These are phyloP conservation scores for Tryphoninae sp. DNA, from an alignment of 2,888 invertebrate genomes.

Conservation along the genomic window DNA sequence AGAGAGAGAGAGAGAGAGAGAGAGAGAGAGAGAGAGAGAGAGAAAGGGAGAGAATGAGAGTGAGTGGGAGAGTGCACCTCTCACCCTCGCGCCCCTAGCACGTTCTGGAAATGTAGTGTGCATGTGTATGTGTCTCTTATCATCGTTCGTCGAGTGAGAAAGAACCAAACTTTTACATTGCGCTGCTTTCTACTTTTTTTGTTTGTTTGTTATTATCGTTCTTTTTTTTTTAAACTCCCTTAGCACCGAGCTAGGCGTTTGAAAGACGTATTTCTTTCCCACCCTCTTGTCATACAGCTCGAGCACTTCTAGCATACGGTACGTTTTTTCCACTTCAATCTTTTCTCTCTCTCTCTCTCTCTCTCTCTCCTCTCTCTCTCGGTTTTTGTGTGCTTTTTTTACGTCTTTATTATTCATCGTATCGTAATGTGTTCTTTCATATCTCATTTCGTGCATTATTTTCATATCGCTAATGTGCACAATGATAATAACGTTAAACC, in stretches of 20 bases:
- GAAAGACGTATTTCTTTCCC: slow-evolving; percentile 21
- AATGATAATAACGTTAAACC: neutral
- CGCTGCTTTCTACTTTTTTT: slow-evolving; percentile 16
- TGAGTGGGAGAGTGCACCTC: neutral
- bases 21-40: neutral
- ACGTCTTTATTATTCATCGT: neutral
- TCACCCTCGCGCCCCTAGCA: slow-evolving; percentile 26
- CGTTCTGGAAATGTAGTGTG: slow-evolving; percentile 16
- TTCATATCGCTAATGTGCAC: neutral
- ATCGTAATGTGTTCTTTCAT: too few relatives aligned
- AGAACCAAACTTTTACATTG: slow-evolving; percentile 58
- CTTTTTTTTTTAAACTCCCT: slow-evolving; percentile 43
- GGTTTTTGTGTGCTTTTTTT: neutral
- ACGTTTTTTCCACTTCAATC: neutral
- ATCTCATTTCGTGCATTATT: neutral
- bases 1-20: neutral
- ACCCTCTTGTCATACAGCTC: slow-evolving; percentile 16
- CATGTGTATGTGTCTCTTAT: slow-evolving; percentile 52
- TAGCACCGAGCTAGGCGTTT: slow-evolving; percentile 8
- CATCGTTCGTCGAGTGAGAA: slow-evolving; percentile 57
- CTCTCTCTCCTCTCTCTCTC: slow-evolving; percentile 6
- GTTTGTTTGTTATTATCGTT: slow-evolving; percentile 26
- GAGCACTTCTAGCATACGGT: neutral
- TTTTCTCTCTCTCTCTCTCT: neutral
- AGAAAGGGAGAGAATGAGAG: neutral